Evolutionary conservation across 2,888 invertebrate genomes (phyloP).

Genomic region (Athalia circularis): DNA sequence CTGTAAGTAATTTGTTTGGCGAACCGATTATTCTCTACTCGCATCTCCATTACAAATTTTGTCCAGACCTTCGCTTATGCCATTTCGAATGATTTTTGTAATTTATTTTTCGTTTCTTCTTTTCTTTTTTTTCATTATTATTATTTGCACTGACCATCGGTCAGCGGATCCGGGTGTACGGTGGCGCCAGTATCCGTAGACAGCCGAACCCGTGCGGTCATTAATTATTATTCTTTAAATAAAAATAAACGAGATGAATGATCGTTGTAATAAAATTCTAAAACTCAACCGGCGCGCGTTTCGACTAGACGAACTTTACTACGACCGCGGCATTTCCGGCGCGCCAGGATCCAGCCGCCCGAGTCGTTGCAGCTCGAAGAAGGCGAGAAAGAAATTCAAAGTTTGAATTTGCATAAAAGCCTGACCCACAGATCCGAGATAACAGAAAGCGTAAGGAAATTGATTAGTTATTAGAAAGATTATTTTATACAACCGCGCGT

Average conservation of each 20-base stretch:
- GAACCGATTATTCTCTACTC: conserved; percentile 59
- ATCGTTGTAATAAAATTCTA: conserved; percentile 18
- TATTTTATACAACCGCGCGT: background rate
- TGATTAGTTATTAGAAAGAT: background rate
- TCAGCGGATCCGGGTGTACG: conserved; percentile 43
- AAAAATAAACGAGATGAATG: conserved; percentile 43
- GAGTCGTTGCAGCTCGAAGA: background rate
- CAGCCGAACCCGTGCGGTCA: conserved; percentile 54
- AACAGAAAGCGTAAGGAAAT: background rate
- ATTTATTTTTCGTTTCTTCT: conserved; percentile 15
- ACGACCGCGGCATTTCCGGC: conserved; percentile 49
- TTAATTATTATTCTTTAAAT: conserved; percentile 62
- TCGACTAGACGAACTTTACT: conserved; percentile 35
- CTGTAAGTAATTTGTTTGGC: conserved; percentile 66
- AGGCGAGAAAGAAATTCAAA: background rate
- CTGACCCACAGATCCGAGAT: conserved; percentile 13
- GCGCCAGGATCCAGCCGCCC: background rate
- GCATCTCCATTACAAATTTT: conserved; percentile 41
- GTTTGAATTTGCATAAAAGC: background rate
- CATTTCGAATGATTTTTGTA: conserved; percentile 31
- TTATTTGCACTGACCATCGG: conserved; percentile 6
- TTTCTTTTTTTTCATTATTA: conserved; percentile 2
- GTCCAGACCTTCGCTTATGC: conserved; percentile 51
- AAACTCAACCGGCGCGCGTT: conserved; percentile 9
- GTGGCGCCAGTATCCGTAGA: conserved; percentile 59